These are phyloP conservation scores for Pseudomyrmex dendroicus DNA, from an alignment of 1,140 invertebrate genomes.

Conservation along the genomic window DNA sequence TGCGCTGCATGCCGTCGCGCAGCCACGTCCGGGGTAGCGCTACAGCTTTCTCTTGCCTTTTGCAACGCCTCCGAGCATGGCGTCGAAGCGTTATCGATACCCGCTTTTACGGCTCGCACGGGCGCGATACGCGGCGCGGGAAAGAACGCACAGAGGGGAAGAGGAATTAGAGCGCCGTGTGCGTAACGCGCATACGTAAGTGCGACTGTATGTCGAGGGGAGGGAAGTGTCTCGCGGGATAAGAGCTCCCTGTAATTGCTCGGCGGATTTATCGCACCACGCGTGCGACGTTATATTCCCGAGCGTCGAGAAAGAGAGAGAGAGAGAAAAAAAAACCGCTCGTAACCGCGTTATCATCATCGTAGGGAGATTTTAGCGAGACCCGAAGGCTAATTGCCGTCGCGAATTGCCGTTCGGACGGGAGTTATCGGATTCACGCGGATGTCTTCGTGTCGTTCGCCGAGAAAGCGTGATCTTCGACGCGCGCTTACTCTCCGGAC, in stretches of 20 bases:
- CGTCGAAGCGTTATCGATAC: conserved; percentile 58
- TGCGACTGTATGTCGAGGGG: conserved; percentile 6
- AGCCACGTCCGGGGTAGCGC: conserved; percentile 69
- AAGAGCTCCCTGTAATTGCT: conserved; percentile 37
- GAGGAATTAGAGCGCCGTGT: conserved; percentile 25
- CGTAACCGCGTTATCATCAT: too few relatives aligned
- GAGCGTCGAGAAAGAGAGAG: too few relatives aligned
- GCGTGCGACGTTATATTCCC: neutral
- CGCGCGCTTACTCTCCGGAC: neutral
- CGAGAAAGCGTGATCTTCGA: neutral
- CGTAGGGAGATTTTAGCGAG: neutral
- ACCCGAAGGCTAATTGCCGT: conserved; percentile 14
- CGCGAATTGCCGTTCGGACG: neutral
- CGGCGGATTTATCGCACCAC: conserved; percentile 28
- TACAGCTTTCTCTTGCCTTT: conserved; percentile 71
- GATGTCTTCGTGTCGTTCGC: neutral
- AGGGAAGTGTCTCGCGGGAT: conserved; percentile 5
- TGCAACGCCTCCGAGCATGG: conserved; percentile 60
- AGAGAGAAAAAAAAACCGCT: too few relatives aligned
- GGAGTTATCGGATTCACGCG: neutral
- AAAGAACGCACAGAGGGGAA: neutral
- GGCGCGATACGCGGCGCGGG: neutral
- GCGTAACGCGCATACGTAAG: neutral
- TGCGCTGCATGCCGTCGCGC: conserved; percentile 72
- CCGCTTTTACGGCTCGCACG: conserved; percentile 35